Base-by-base conservation (phyloP, 1,140 invertebrate genomes). In the Sycophila sp. region DNA sequence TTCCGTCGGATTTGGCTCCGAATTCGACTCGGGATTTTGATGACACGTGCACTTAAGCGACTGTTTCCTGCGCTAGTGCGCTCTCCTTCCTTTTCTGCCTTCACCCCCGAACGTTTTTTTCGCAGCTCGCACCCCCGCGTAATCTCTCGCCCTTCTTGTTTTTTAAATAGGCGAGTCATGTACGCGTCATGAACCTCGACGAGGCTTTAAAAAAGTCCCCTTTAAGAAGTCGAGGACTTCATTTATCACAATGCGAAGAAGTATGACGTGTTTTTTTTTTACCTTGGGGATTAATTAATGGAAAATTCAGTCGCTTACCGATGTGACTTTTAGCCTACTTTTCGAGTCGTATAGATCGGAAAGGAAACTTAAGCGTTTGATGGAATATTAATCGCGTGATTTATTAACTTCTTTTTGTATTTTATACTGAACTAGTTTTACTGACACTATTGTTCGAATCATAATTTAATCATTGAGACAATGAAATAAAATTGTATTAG, bases 31-130 rank as follows among this genome's bases (percentile, higher is more conserved):
- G 15, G 56, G 36, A 69, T 60, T 69, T 60, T 28, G 66, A 69
- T 69, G 66, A 69, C 56, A 60, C 56, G 56, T 60, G 66, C 66
- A 69, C 56, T 69, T 69, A 51, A 60, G 56, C 42, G 56, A 69
- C 66, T 51, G 32, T 24, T 69, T 60, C 66, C 66, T 60, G 55
- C 22, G 51, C 47, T 32, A 49, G 19, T 38, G 22, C 17, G 36
- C 19, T 26, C 34, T 42, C 36, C 47, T 38, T 65, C 24, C 22
- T 19, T 53, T 49, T 53, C 26, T 68, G 55, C 65, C 45, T 60
- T n/a, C n/a, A n/a, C n/a, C 56, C 66, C 66, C 36, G 40, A 30
- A 47, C 56, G 38, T 19, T 51, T 69, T 60, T 68, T 24, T 15
- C 26, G 2, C 28, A 13, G 22, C 24, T 22, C 49, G 6, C 11